These are phyloP conservation scores for Podarcis raffonei DNA, from an alignment of 2,113 vertebrate species.

Conservation along the genomic window DNA sequence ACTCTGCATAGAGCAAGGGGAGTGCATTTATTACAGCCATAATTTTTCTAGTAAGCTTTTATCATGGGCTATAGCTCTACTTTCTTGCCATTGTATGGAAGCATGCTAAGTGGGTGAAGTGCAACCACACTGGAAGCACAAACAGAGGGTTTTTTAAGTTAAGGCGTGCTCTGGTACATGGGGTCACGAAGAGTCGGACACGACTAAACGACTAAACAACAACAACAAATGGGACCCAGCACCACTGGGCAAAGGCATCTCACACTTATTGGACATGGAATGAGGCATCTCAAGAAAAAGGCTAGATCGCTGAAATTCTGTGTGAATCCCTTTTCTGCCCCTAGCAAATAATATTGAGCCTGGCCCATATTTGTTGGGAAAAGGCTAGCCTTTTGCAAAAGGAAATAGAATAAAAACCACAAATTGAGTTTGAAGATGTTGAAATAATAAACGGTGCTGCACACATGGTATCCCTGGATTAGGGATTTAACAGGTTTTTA, in stretches of 20 bases:
- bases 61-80: constrained; percentile 1
- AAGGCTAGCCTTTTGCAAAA: constrained; percentile 44
- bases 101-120: background rate
- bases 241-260: too few species aligned
- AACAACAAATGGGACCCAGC: too few species aligned
- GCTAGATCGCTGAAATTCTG: background rate
- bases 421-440: constrained; percentile 54
- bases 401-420: constrained; percentile 36
- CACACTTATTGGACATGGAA: too few species aligned
- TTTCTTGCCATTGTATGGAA: background rate
- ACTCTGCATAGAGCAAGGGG: constrained; percentile 34
- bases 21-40: constrained; percentile 60
- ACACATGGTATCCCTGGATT: constrained; percentile 3
- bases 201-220: too few species aligned
- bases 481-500: constrained; percentile 42
- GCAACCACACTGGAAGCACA: background rate
- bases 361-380: background rate
- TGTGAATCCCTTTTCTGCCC: background rate
- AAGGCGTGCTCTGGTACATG: too few species aligned
- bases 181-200: too few species aligned
- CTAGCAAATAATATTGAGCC: too few species aligned
- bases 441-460: constrained; percentile 45
- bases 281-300: background rate
- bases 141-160: background rate
- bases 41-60: constrained; percentile 42